phyloP scores from a whole-genome alignment of 2,113 vertebrate genomes.

The Tonatia bakeri region DNA sequence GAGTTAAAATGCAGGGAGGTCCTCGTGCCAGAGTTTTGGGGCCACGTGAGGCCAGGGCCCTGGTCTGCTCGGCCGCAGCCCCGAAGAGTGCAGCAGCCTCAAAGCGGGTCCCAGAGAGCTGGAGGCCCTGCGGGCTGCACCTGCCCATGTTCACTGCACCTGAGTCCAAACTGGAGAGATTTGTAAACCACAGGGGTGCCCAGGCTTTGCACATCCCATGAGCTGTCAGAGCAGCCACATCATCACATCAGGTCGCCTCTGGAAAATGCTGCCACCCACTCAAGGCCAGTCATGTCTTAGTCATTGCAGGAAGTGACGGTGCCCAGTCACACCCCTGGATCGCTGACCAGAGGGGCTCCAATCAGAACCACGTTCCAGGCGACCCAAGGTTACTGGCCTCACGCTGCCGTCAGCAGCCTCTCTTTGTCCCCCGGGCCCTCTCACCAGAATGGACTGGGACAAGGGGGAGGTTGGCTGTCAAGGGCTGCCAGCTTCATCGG shows the following conservation, averaged over 20 bases:
- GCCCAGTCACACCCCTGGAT: background rate
- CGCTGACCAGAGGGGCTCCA: background rate
- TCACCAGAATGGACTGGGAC: fast-evolving
- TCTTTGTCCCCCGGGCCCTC: background rate
- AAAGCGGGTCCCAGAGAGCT: background rate
- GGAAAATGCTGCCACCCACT: fast-evolving
- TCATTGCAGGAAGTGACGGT: too few species aligned
- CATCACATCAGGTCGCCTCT: fast-evolving
- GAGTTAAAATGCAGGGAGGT: background rate
- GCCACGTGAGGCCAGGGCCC: fast-evolving
- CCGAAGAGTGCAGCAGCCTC: too few species aligned
- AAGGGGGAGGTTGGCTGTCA: fast-evolving
- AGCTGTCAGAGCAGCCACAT: fast-evolving
- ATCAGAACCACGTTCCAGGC: background rate
- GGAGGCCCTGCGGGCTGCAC: fast-evolving
- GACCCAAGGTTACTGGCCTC: background rate
- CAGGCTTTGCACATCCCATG: fast-evolving
- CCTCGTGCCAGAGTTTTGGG: fast-evolving
- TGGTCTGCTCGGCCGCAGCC: background rate
- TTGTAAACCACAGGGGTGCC: background rate
- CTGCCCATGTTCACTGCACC: background rate
- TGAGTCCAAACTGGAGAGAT: background rate
- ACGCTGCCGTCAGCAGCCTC: fast-evolving
- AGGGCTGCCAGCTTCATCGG: background rate
- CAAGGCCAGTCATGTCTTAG: fast-evolving